Evolutionary conservation across 2,888 invertebrate species (phyloP).

Genomic region (Acleris cristana): DNA sequence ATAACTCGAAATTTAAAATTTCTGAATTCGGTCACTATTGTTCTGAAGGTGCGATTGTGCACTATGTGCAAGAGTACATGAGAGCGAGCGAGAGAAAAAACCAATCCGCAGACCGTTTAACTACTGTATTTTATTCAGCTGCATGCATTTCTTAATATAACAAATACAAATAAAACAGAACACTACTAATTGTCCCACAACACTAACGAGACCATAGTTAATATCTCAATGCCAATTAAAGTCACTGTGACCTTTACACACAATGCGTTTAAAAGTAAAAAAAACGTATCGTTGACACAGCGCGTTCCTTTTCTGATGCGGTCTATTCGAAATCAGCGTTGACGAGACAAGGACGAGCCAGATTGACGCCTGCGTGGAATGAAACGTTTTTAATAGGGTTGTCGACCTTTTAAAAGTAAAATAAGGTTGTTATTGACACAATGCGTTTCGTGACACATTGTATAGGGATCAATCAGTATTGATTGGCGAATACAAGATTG

Average conservation of each 20-base stretch:
- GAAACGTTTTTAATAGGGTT: constrained; percentile 28
- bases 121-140: no score
- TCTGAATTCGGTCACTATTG: no score
- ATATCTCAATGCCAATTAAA: constrained; percentile 36
- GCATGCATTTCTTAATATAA: neutral
- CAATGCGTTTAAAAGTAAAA: constrained; percentile 36
- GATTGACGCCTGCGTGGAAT: constrained; percentile 27
- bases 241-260: constrained; percentile 27
- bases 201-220: constrained; percentile 13
- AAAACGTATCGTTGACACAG: constrained; percentile 20
- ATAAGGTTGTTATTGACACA: neutral
- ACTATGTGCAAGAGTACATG: no score
- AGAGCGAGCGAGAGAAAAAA: no score
- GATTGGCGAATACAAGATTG: no score
- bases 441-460: neutral
- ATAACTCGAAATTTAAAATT: no score
- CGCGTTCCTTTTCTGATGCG: constrained; percentile 14
- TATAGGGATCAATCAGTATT: no score
- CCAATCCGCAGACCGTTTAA: no score
- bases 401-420: constrained; percentile 1
- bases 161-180: constrained; percentile 2
- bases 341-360: constrained; percentile 37
- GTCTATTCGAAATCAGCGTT: constrained; percentile 38
- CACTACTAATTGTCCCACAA: constrained; percentile 18
- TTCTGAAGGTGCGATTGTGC: no score